A percentile compares a stretch with the other conserved stretches of the same genome.
phyloP scores from a whole-genome alignment of 2,888 invertebrate genomes.

The Cerastoderma edule region DNA sequence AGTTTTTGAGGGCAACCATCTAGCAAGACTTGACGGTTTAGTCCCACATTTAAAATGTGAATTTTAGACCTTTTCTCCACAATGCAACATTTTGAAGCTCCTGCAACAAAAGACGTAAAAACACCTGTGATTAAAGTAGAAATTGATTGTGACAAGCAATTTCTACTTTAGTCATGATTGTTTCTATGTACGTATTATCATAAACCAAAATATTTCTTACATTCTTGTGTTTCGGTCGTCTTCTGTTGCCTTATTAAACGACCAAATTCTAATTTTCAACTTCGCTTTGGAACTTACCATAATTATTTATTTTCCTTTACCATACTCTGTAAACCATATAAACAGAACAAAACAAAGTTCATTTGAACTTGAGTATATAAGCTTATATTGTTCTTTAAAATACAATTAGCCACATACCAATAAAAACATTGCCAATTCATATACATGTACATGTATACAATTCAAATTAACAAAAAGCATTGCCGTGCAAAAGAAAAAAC shows the following conservation, averaged over 20 bases:
- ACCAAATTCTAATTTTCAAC: neutral
- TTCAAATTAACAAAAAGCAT: no score
- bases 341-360: neutral
- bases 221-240: neutral
- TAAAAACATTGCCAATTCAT: no score
- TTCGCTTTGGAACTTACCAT: neutral
- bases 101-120: neutral
- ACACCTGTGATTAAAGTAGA: neutral
- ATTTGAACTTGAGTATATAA: no score
- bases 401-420: no score
- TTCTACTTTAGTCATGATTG: no score
- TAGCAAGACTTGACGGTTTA: neutral
- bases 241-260: neutral
- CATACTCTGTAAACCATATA: neutral
- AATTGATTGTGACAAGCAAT: conserved; percentile 1
- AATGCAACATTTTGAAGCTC: neutral
- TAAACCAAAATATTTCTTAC: no score
- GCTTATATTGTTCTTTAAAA: no score
- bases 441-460: no score
- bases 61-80: neutral
- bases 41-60: neutral
- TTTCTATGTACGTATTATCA: no score
- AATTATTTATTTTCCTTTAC: neutral
- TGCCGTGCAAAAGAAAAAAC: no score
- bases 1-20: no score